Evolutionary conservation across 2,888 invertebrate species (phyloP), one percentile per base, ranked within the genome.

Genomic region (Crossocerus cetratus): DNA sequence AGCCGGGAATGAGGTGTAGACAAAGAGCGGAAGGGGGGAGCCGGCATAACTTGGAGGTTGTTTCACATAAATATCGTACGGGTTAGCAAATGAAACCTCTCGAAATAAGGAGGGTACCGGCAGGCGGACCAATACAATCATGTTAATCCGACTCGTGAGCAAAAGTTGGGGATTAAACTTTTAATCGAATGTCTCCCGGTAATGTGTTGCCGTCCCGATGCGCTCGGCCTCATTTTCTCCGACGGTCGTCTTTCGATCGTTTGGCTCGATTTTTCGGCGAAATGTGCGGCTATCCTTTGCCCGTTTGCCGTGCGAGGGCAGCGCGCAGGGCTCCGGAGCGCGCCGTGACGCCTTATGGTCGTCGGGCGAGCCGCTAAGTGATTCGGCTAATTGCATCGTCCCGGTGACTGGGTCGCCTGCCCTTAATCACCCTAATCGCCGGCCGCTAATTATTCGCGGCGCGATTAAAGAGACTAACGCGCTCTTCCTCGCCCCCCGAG

Each of bases 401-500:
- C 76, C 75, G 76, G 74, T 77, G 76, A 82, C 76, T 78, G 71
- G 74, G 63, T 72, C 77, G 74, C 68, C 77, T 73, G 79, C 74
- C 81, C 78, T 87, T 86, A 85, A 85, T 87, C 87, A 86, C 86
- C 81, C 83, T 86, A 86, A 87, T 87, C 87, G 83, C 81, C 80
- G 72, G 80, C 76, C 86, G 81, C 85, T 87, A 86, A 87, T 87
- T 87, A 87, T 87, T 87, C 86, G 82, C 81, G 78, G 80, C 76
- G 81, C 87, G 86, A 87, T 87, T 87, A 87, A 85, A 85, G 83
- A 85, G 83, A 84, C 81, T 81, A 86, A 84, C 83, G 84, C 44
- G 32, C 4, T 32, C 32, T 32, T 32, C 32, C 32, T 32, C 32
- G 32, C 32, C 32, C 32, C 32, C 5, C 58, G 64, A 72, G 67